Evolutionary conservation across 1,140 invertebrate genomes (phyloP), one percentile per base, ranked within the genome.

Genomic region (Drosophila oshimai): DNA sequence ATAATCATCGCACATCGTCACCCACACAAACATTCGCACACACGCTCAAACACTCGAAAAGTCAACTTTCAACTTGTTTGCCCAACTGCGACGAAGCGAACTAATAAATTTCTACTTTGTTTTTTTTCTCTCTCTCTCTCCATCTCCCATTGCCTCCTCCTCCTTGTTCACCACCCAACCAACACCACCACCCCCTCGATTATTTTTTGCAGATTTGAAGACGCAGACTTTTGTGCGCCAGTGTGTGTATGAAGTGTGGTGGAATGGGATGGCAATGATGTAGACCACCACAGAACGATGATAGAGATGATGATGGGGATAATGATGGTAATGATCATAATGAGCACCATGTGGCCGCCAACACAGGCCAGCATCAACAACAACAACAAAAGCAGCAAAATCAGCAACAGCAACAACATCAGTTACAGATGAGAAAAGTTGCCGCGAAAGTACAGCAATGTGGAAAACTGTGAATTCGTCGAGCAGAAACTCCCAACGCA

Each of bases 401-500:
- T 39, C n/a, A 10, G n/a, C 12, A 54, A 45, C 44, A 42, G 42
- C 37, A 36, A 31, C 34, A 44, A 62, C 39, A 76, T 61, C 42
- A 13, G n/a, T 45, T 46, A 24, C 44, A 50, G 46, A 65, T 57
- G 54, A 80, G 45, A 50, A 75, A 80, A 79, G 71, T 75, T 64
- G 45, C 54, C 62, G 58, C 62, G 73, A 87, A 87, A 87, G 83
- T 87, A 87, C 81, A 87, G 81, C 81, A 74, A 87, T 87, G 81
- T 87, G 81, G 81, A 87, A 87, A 87, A 87, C 86, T 87, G 77
- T 87, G 75, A 86, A 86, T 88, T 77, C 81, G 42, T 58, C 83
- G 76, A 87, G 58, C 81, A 81, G 86, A 86, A 87, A 87, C 81
- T 87, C 76, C 68, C 75, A 87, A 87, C 83, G 81, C 76, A 87